A percentile compares a stretch with the other conserved stretches of the same genome.
These are phyloP conservation scores for Pristionchus japonicus DNA, from an alignment of 2,888 invertebrate species.

Conservation along the genomic window DNA sequence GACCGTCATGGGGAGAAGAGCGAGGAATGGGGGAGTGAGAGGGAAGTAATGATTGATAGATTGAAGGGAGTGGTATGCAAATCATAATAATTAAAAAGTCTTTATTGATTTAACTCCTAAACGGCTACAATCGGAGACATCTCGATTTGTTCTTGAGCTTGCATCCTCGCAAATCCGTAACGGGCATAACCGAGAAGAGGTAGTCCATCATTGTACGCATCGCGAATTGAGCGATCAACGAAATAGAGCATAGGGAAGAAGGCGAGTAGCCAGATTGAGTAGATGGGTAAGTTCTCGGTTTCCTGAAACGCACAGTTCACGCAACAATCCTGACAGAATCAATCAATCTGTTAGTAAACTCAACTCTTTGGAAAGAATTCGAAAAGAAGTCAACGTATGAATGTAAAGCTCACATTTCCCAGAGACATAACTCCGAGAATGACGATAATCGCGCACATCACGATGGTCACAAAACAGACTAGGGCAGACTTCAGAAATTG, in stretches of 20 bases:
- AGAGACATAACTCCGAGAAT: neutral
- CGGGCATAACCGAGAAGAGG: neutral
- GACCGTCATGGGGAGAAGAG: no score
- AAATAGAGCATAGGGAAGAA: neutral
- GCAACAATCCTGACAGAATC: neutral
- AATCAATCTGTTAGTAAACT: no score
- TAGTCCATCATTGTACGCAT: neutral
- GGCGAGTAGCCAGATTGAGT: neutral
- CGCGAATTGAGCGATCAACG: neutral
- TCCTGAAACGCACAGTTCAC: neutral
- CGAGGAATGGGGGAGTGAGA: no score
- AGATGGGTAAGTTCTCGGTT: neutral
- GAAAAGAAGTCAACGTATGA: no score
- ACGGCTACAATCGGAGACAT: no score
- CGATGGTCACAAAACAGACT: neutral
- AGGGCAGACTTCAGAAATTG: neutral
- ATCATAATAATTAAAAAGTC: no score
- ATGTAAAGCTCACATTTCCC: neutral
- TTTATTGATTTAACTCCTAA: no score
- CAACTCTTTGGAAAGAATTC: no score
- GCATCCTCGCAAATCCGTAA: neutral
- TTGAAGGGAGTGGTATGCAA: no score
- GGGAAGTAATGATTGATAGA: no score
- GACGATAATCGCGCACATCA: neutral
- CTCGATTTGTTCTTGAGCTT: neutral